phyloP scores from a whole-genome alignment of 2,797 vertebrate genomes.

The Smutsia gigantea region DNA sequence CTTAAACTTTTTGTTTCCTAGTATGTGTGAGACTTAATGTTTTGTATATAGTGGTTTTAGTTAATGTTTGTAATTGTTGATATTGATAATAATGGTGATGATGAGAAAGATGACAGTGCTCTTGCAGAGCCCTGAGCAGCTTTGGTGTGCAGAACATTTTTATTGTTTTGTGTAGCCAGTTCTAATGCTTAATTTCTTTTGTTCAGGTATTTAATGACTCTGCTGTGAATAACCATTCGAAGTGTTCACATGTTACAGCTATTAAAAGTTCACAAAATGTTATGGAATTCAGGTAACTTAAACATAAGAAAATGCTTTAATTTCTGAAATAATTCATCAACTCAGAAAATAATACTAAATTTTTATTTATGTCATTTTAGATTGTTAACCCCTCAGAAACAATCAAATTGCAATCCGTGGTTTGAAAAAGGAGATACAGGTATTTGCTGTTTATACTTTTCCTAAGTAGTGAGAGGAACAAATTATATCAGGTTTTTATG shows the following conservation, averaged over 20 bases:
- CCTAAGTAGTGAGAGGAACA: conserved; percentile 18
- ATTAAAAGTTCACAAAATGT: conserved; percentile 75
- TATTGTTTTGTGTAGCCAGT: conserved; percentile 34
- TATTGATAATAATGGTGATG: not conserved
- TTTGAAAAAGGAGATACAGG: conserved; percentile 76
- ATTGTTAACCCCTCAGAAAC: conserved; percentile 78
- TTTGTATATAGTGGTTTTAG: conserved; percentile 41
- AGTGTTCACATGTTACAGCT: conserved; percentile 69
- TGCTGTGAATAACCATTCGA: conserved; percentile 55
- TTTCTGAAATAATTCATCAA: conserved; percentile 52
- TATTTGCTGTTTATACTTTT: conserved; percentile 68
- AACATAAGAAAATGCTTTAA: conserved; percentile 70
- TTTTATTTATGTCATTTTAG: conserved; percentile 82
- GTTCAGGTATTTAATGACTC: conserved; percentile 80
- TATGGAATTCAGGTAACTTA: conserved; percentile 86
- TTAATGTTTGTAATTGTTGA: conserved; percentile 16
- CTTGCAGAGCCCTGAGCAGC: not conserved
- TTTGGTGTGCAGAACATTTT: not conserved
- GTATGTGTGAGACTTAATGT: not conserved
- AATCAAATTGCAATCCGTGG: conserved; percentile 66
- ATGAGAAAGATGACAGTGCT: not conserved
- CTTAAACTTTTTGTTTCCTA: conserved; percentile 40
- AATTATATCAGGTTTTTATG: conserved; percentile 40
- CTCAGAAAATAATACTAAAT: conserved; percentile 63
- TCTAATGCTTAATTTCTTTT: conserved; percentile 70